These are phyloP conservation scores for Megalonaias nervosa DNA, from an alignment of 1,140 invertebrate genomes.

Conservation along the genomic window DNA sequence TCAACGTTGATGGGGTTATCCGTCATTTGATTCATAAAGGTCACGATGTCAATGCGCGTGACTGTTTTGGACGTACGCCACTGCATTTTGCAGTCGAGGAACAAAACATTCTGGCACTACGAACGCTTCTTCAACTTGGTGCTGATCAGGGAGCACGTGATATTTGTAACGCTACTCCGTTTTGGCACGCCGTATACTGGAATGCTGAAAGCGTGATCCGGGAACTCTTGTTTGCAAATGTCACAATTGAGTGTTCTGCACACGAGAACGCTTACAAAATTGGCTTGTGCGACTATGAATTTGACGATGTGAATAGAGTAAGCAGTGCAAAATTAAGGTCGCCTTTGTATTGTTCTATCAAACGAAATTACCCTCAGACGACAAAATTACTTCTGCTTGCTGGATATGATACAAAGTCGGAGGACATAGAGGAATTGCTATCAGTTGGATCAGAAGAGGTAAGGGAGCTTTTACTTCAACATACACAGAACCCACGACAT, in stretches of 20 bases:
- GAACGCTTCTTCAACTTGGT: constrained; percentile 26
- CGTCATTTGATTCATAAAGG: constrained; percentile 6
- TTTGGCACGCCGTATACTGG: constrained; percentile 36
- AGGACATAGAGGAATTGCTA: constrained; percentile 24
- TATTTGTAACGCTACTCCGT: constrained; percentile 26
- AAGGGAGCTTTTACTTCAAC: constrained; percentile 5
- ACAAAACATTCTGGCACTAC: constrained; percentile 22
- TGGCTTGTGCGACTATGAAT: constrained; percentile 7
- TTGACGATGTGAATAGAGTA: not conserved
- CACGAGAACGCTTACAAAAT: constrained; percentile 21
- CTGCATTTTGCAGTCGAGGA: constrained; percentile 32
- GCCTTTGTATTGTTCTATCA: constrained; percentile 13
- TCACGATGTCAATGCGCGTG: constrained; percentile 19
- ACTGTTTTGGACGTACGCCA: constrained; percentile 17
- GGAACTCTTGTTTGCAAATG: constrained; percentile 32
- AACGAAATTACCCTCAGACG: constrained; percentile 21
- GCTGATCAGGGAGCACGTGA: constrained; percentile 20
- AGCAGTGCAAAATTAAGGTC: constrained; percentile 5
- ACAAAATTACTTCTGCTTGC: constrained; percentile 16
- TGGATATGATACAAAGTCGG: constrained; percentile 10
- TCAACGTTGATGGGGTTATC: constrained; percentile 24
- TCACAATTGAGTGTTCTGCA: constrained; percentile 20
- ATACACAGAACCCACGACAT: constrained; percentile 14
- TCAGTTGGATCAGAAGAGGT: constrained; percentile 15
- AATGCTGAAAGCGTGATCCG: constrained; percentile 36